Evolutionary conservation across 1,140 invertebrate genomes (phyloP), one percentile per base, ranked within the genome.

Genomic region (Hermatobates lingyangjiaoensis): DNA sequence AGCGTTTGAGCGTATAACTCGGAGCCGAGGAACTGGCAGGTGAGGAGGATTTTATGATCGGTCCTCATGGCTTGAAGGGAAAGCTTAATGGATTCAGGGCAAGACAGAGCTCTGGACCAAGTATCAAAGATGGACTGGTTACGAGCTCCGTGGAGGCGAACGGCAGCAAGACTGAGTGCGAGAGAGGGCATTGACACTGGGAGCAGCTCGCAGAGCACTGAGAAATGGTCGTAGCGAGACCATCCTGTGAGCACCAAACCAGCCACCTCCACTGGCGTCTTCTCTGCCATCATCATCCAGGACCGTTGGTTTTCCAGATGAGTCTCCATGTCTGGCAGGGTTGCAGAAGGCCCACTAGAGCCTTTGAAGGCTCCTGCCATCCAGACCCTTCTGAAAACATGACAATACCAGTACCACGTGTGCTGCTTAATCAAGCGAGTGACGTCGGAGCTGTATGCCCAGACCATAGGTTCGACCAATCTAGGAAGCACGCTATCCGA

Each of bases 361-460:
- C 69, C 77, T 64, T 81, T 80, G 59, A 74, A 81, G 7, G 78
- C 74, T 56, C 69, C 71, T 1, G 76, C 77, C 4, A 70, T 67
- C 79, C 79, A 81, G 24, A 79, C 64, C 34, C 50, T 51, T 18
- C 45, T 51, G 42, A 51, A 51, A 4, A 24, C 15, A 7, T 34
- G 15, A 34, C 7, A 7, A 34, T 42, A 42, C 39, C 39, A 42
- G 39, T 42, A 12, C 52, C 52, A 56, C 1, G 51, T 39, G 15
- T 38, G 26, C 2, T 38, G 27, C 5, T 47, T 34, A 3, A 56
- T 12, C 10, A 51, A 46, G 10, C 24, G n/a, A 14, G 40, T 27
- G 4, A 59, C 50, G 12, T 46, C 42, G 2, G 34, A 24, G 14
- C 51, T 50, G 51, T 57, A 59, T 18, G 47, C 57, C 67, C 69